Base-by-base conservation (phyloP, 2,888 invertebrate species). In the Apotomis turbidana region DNA sequence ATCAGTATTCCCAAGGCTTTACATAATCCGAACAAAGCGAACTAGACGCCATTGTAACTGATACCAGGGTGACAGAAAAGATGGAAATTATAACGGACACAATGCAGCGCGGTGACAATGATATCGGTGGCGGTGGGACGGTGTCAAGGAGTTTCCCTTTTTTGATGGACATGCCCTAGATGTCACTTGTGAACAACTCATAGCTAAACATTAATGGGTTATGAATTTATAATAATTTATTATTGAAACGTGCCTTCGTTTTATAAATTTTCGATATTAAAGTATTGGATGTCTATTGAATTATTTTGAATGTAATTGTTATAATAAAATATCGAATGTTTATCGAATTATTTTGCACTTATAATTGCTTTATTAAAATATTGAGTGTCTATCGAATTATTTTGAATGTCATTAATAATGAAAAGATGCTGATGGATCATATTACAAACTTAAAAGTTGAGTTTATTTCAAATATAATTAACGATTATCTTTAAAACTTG, bases 91-190 rank as follows among this genome's bases (percentile, higher is more conserved):
- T 76, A 71, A 72, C 74, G 77, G 73, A 80, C 77, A 82, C 81
- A 85, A 84, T 82, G 83, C 82, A 83, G 80, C 76, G 81, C 78
- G 74, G 78, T 76, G 79, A 87, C 87, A 87, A 87, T 87, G 75
- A 80, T 74, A 73, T 52, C 75, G 69, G 74, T 76, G 77, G 81
- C 74, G 76, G 77, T 6, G 77, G 73, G 76, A 84, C 76, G 77
- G 78, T 89, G 89, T 89, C 89, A 89, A 89, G 89, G 89, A 77
- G 77, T 84, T 88, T 88, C 86, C 88, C 84, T 85, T 85, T 57
- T 87, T 85, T 87, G 82, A 81, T 76, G 83, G 85, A 85, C 81
- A 83, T 78, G 82, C 58, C 70, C 70, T 74, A 77, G 76, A 78
- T 76, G 74, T 82, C 81, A 84, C 83, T 82, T 49, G 57, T 57